Conservation (phyloP, 2,888 invertebrate species). For the Cephus runcator region DNA sequence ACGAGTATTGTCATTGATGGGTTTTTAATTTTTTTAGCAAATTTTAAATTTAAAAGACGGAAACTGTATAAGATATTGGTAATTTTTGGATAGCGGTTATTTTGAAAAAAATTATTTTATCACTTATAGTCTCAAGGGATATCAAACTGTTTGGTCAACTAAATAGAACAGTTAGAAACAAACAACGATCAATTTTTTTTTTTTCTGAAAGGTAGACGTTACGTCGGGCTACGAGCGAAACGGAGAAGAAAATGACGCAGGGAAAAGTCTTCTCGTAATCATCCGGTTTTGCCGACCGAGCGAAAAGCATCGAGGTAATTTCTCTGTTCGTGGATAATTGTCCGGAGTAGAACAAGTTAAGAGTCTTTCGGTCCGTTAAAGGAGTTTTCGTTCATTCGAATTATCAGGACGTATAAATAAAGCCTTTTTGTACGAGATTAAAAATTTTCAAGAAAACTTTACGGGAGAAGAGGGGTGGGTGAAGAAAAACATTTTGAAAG, state of each 20-base stretch:
- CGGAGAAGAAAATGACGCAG: neutral
- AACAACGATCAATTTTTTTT: too few species aligned
- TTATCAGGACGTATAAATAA: neutral
- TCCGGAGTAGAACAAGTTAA: neutral
- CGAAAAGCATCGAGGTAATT: neutral
- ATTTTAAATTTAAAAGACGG: too few species aligned
- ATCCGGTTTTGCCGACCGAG: neutral
- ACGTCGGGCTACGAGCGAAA: neutral
- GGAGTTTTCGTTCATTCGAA: neutral
- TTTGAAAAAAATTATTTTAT: too few species aligned
- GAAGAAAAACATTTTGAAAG: too few species aligned
- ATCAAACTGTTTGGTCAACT: too few species aligned
- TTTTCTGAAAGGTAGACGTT: neutral
- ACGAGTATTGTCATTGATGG: too few species aligned
- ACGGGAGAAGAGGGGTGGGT: too few species aligned
- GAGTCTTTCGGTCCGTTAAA: neutral
- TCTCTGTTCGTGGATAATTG: neutral
- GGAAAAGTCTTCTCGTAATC: neutral
- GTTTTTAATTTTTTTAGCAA: too few species aligned
- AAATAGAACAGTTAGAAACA: too few species aligned
- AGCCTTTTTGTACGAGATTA: neutral
- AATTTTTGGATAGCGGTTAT: too few species aligned
- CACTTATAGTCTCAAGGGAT: too few species aligned
- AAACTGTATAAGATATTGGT: too few species aligned
- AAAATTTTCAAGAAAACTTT: neutral